phyloP scores from a whole-genome alignment of 1,140 invertebrate genomes.

The Eriosoma lanigerum region DNA sequence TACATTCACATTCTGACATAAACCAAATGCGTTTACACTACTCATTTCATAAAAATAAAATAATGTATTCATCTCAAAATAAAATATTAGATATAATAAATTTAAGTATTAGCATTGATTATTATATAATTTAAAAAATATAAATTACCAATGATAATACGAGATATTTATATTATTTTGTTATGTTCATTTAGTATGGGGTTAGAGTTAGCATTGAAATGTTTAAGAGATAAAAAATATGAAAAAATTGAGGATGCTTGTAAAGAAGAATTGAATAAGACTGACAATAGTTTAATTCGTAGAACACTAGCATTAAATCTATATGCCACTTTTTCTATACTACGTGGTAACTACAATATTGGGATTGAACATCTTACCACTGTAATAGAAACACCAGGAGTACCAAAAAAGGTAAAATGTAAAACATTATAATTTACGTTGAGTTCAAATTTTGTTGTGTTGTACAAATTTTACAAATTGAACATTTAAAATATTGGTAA shows the following conservation, averaged over 20 bases:
- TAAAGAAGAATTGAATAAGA: slow-evolving; percentile 75
- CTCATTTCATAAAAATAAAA: too few relatives aligned
- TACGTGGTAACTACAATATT: slow-evolving; percentile 71
- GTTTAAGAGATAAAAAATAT: slow-evolving; percentile 71
- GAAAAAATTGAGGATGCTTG: slow-evolving; percentile 78
- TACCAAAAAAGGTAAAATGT: slow-evolving; percentile 60
- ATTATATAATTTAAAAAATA: too few relatives aligned
- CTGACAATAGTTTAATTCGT: slow-evolving; percentile 60
- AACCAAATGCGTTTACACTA: too few relatives aligned
- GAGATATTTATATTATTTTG: background rate
- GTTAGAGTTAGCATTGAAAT: slow-evolving; percentile 68
- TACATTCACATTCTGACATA: too few relatives aligned
- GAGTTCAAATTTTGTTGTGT: too few relatives aligned
- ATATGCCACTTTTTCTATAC: slow-evolving; percentile 78
- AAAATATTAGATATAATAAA: too few relatives aligned
- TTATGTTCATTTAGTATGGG: slow-evolving; percentile 59
- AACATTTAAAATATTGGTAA: too few relatives aligned
- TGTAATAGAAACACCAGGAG: slow-evolving; percentile 65
- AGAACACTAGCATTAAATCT: slow-evolving; percentile 72
- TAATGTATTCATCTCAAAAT: too few relatives aligned
- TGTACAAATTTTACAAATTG: too few relatives aligned
- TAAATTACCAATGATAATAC: too few relatives aligned
- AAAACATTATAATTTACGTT: too few relatives aligned
- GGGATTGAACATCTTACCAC: slow-evolving; percentile 71
- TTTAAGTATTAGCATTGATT: too few relatives aligned